These are phyloP conservation scores for Eulemur rufifrons DNA, from an alignment of 2,113 vertebrate species.

Conservation along the genomic window DNA sequence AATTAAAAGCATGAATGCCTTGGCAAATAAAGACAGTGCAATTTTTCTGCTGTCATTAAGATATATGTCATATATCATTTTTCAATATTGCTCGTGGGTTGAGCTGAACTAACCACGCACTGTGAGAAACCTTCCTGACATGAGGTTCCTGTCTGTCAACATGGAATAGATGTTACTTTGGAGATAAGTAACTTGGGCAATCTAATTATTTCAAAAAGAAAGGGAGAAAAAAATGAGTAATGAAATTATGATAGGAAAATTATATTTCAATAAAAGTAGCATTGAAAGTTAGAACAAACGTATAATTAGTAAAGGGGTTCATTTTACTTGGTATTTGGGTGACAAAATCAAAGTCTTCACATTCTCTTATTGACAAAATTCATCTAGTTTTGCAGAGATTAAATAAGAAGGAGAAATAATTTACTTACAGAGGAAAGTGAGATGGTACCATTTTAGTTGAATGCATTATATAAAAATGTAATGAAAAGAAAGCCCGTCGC, in stretches of 20 bases:
- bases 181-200: neutral
- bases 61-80: neutral
- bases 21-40: neutral
- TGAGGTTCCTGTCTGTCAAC: neutral
- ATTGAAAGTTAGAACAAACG: neutral
- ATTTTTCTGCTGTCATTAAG: neutral
- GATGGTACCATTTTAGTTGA: neutral
- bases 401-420: neutral
- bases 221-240: neutral
- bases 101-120: neutral
- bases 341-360: neutral
- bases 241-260: neutral
- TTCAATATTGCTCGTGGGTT: neutral
- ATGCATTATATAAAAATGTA: neutral
- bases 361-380: neutral
- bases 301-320: neutral
- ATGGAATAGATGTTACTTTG: constrained; percentile 5
- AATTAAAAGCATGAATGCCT: constrained; percentile 22
- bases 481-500: constrained; percentile 56
- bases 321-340: neutral
- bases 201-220: constrained; percentile 7
- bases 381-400: neutral
- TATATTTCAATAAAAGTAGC: neutral
- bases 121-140: neutral
- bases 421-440: neutral